A percentile compares a stretch with the other conserved stretches of the same genome.
Conservation (phyloP, 2,797 vertebrate genomes). For the Chiloscyllium punctatum region DNA sequence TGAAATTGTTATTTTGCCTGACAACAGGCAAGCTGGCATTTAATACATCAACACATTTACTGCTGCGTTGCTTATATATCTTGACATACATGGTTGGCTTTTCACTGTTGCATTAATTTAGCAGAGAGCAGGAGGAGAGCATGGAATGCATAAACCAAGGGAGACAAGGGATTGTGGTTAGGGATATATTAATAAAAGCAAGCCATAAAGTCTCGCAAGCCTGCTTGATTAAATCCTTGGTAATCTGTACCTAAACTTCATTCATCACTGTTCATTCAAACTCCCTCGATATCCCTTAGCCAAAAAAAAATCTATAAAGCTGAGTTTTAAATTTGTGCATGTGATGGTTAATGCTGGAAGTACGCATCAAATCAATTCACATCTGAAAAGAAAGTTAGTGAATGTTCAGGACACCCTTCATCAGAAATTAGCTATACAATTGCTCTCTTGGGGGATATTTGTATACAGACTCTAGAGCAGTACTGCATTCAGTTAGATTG, state of each 20-base stretch:
- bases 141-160: neutral
- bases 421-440: too few species aligned
- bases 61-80: neutral
- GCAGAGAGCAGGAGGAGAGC: neutral
- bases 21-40: neutral
- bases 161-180: neutral
- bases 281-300: neutral
- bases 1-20: neutral
- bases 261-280: neutral
- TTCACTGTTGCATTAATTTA: neutral
- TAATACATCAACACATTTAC: neutral
- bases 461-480: too few species aligned
- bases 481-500: too few species aligned
- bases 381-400: too few species aligned
- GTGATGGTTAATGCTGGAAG: neutral
- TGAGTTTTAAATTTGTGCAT: neutral
- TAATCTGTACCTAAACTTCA: neutral
- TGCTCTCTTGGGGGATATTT: too few species aligned
- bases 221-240: too few species aligned
- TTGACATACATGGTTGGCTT: neutral
- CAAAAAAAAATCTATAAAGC: neutral
- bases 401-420: too few species aligned
- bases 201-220: neutral
- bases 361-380: neutral
- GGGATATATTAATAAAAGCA: neutral